phyloP scores from a whole-genome alignment of 2,113 vertebrate species.

The Chaenogobius annularis region DNA sequence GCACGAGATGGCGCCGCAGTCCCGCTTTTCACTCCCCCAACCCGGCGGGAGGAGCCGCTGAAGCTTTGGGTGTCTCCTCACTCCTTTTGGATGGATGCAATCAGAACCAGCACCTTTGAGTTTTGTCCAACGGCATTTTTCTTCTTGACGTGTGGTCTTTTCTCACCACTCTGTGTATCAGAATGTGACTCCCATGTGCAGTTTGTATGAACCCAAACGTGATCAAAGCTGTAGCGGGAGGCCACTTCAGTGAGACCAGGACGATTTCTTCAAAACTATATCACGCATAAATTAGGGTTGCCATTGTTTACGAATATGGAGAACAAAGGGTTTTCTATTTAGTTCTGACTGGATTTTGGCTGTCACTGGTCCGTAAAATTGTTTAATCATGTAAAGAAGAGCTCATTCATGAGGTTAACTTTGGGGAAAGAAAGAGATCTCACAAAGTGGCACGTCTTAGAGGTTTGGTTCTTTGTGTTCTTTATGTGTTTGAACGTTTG shows the following conservation, averaged over 20 bases:
- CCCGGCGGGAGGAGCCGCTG: constrained; percentile 27
- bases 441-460: constrained; percentile 8
- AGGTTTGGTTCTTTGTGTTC: constrained; percentile 2
- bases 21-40: constrained; percentile 20
- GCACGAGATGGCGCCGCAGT: constrained; percentile 46
- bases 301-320: constrained; percentile 12
- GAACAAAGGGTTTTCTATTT: constrained; percentile 2
- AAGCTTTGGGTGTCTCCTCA: constrained; percentile 22
- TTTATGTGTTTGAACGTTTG: constrained; percentile 14
- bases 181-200: neutral
- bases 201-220: constrained; percentile 3
- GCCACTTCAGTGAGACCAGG: constrained; percentile 16
- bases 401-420: neutral
- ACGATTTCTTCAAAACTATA: constrained; percentile 6
- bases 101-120: constrained; percentile 6
- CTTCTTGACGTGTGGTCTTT: constrained; percentile 16
- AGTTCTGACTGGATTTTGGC: neutral
- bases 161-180: neutral
- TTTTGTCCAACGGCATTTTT: constrained; percentile 2
- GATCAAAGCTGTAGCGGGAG: constrained; percentile 22
- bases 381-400: neutral
- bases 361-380: neutral
- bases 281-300: constrained; percentile 5
- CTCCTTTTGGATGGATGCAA: constrained; percentile 4
- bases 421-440: neutral